phyloP scores from a whole-genome alignment of 1,140 invertebrate species.

The Myzus persicae region DNA sequence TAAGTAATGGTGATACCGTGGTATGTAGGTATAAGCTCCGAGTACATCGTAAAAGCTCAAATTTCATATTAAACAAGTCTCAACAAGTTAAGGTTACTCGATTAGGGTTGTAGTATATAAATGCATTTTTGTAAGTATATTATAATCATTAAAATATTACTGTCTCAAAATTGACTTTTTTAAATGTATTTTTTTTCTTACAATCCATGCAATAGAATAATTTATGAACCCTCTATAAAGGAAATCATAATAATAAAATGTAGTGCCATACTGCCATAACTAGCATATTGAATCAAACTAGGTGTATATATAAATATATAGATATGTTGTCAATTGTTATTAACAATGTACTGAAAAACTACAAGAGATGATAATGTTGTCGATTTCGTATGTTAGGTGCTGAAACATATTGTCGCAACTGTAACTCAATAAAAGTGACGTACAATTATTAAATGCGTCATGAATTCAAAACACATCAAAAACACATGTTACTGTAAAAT shows the following conservation, averaged over 20 bases:
- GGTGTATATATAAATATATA: not conserved
- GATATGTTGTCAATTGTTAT: not conserved
- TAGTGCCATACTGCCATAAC: not conserved
- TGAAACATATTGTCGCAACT: no score
- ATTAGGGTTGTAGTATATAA: not conserved
- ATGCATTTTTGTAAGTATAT: not conserved
- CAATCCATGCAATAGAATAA: not conserved
- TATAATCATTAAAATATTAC: not conserved
- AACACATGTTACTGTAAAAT: not conserved
- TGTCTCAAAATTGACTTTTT: not conserved
- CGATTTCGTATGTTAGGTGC: no score
- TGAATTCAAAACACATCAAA: not conserved
- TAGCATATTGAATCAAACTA: not conserved
- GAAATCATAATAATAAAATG: not conserved
- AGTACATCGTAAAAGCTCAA: not conserved
- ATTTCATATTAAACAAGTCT: not conserved
- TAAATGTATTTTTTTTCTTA: not conserved
- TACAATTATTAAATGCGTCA: not conserved
- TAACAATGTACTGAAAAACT: not conserved
- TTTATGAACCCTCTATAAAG: not conserved
- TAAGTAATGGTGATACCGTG: not conserved
- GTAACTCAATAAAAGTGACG: not conserved
- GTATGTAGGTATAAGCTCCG: not conserved
- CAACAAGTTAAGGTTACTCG: not conserved
- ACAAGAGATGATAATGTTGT: not conserved